Conservation (phyloP, 64 coral and sea anemone genomes). For the Trachythela sp. region DNA sequence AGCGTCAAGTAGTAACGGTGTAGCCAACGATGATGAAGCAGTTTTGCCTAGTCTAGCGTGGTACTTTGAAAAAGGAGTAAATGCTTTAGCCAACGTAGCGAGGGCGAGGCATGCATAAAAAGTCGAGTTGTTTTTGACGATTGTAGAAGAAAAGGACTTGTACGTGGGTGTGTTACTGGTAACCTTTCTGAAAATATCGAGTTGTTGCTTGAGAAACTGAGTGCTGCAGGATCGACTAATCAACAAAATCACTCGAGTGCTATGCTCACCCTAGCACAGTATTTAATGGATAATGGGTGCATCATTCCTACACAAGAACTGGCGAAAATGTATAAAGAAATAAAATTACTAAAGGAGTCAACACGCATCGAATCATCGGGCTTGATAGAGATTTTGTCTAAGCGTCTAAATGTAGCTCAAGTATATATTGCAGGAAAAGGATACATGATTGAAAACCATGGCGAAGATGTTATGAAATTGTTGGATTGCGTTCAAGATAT, state of each 20-base stretch:
- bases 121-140: background rate
- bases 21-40: too few relatives aligned
- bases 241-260: constrained; percentile 41
- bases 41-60: constrained; percentile 22
- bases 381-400: background rate
- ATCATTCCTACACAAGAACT: constrained; percentile 51
- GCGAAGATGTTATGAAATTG: background rate
- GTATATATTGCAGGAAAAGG: background rate
- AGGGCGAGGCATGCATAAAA: background rate
- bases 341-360: constrained; percentile 10
- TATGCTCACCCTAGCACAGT: constrained; percentile 33
- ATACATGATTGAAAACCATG: background rate
- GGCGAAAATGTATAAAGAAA: constrained; percentile 34
- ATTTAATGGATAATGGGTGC: constrained; percentile 48
- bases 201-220: constrained; percentile 23
- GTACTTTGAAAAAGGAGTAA: constrained; percentile 40
- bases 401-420: background rate
- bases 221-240: background rate
- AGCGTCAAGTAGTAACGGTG: too few relatives aligned
- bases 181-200: constrained; percentile 25
- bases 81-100: background rate
- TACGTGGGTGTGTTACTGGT: background rate
- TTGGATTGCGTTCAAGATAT: background rate
- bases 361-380: background rate
- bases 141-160: background rate